phyloP scores from a whole-genome alignment of 2,113 vertebrate species.

The Pseudopodoces humilis region DNA sequence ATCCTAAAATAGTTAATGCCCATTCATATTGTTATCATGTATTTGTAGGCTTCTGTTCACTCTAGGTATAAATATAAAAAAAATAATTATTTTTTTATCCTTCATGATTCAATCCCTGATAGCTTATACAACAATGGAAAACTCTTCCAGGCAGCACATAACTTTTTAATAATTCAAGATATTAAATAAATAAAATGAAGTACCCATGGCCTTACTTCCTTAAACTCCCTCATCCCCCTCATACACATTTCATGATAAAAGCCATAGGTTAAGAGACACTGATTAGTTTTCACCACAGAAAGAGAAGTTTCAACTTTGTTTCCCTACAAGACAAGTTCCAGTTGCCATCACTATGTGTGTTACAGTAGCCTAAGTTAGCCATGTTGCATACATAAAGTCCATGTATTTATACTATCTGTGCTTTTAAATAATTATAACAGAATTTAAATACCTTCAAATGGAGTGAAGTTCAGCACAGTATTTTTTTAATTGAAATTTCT shows the following conservation, averaged over 20 bases:
- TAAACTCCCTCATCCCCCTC: background rate
- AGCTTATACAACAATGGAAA: constrained; percentile 29
- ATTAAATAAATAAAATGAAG: constrained; percentile 63
- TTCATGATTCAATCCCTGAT: background rate
- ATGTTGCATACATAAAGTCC: background rate
- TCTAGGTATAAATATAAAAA: background rate
- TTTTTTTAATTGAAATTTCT: background rate
- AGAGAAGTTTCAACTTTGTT: background rate
- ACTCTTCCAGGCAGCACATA: background rate
- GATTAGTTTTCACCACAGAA: constrained; percentile 12
- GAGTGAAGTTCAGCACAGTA: background rate
- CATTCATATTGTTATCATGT: background rate
- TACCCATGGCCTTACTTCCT: background rate
- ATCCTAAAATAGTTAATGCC: background rate
- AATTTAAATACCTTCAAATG: background rate
- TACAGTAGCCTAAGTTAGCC: background rate
- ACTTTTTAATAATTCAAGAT: constrained; percentile 66
- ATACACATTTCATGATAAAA: constrained; percentile 30
- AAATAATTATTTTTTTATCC: background rate
- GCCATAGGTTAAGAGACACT: constrained; percentile 15
- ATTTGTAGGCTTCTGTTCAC: background rate
- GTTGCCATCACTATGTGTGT: background rate
- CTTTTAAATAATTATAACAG: background rate
- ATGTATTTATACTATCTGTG: background rate
- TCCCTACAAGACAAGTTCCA: background rate